Base-by-base conservation (phyloP, 2,113 vertebrate species). In the Gavialis gangeticus region DNA sequence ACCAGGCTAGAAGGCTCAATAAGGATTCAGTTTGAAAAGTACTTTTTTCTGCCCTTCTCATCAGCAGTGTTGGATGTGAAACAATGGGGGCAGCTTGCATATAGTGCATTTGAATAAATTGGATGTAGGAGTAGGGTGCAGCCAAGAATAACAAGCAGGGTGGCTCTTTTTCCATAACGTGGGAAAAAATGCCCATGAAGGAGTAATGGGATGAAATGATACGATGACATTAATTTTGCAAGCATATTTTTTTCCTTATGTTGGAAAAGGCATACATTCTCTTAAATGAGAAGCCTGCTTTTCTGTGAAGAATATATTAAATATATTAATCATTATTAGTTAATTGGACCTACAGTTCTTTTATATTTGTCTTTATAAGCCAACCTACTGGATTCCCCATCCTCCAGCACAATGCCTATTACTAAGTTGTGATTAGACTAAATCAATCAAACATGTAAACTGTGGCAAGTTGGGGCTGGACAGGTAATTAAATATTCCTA, bases 81-180 rank as follows among this genome's bases (percentile, higher is more conserved):
- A 2, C 3, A 2, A 4, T 13, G 6, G 22, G 69, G 27, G 66
- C 79, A 86, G n/a, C 34, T 63, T 4, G 59, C 0, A 0, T 0
- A 0, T 28, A 6, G 69, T 73, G 69, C 69, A 25, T 22, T 7
- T 46, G 67, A 13, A 27, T 46, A 12, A 79, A 85, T n/a, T 71
- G 69, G 55, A 3, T 81, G 34, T 55, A 1, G 82, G 37, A 3
- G 0, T 18, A 37, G 9, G 75, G 4, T 21, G 19, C 7, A 15
- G 46, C 3, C 25, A 12, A 28, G 56, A 71, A 1, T 18, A 16
- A 13, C 14, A 0, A 2, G 0, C 3, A 69, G 30, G 18, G 19
- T 69, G 30, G 67, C 30, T 12, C 30, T 12, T 69, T 69, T 69
- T 21, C 21, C 34, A 46, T 21, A 37, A 24, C 34, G 10, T 69